Evolutionary conservation across 2,888 invertebrate genomes (phyloP).

Genomic region (Drosophila merina): DNA sequence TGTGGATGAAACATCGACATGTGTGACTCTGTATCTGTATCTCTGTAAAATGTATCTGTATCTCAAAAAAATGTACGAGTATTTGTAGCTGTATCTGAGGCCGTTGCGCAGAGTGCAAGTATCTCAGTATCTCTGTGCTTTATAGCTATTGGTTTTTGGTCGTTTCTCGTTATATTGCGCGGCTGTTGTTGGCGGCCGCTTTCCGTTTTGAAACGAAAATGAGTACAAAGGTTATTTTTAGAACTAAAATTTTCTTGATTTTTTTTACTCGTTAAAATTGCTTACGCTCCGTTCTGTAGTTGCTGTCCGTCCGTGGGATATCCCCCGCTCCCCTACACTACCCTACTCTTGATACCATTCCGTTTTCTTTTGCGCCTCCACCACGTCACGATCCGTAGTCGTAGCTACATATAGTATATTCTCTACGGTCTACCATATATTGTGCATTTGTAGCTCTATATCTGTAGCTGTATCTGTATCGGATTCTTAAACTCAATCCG

Average conservation of each 20-base stretch:
- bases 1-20: neutral
- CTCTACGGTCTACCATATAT: constrained; percentile 1
- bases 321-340: neutral
- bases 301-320: constrained; percentile 17
- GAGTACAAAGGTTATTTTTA: constrained; percentile 79
- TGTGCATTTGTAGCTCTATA: no score
- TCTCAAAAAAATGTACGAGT: neutral
- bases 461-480: constrained; percentile 38
- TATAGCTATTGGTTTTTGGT: constrained; percentile 75
- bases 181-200: constrained; percentile 45
- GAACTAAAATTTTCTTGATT: constrained; percentile 75
- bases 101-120: constrained; percentile 27
- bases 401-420: constrained; percentile 44
- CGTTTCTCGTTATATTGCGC: constrained; percentile 52
- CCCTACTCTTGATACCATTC: neutral
- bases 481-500: no score
- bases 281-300: constrained; percentile 71
- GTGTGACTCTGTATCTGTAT: constrained; percentile 1
- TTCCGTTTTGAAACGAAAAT: constrained; percentile 69
- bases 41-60: neutral
- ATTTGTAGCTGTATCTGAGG: constrained; percentile 19
- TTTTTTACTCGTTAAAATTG: constrained; percentile 75
- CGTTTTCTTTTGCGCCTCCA: neutral
- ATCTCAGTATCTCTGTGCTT: constrained; percentile 63
- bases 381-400: constrained; percentile 41